phyloP scores from a whole-genome alignment of 1,140 invertebrate genomes.

The Contarinia nasturtii region DNA sequence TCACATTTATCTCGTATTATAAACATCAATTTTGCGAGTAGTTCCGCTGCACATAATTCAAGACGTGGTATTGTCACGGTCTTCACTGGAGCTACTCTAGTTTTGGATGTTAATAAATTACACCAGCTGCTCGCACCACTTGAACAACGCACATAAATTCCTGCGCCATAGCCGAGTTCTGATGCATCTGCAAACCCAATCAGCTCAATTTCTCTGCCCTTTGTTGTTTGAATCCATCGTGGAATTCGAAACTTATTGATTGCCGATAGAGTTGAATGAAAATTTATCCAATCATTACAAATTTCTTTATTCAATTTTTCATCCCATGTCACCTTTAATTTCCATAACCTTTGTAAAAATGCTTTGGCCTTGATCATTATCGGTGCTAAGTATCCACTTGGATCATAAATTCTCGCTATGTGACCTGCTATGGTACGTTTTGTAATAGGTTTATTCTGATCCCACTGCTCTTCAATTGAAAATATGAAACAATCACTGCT shows the following conservation, averaged over 20 bases:
- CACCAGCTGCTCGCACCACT: background rate
- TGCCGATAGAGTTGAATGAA: background rate
- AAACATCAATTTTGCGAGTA: constrained; percentile 11
- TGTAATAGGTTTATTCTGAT: background rate
- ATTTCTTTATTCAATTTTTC: constrained; percentile 2
- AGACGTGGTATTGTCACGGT: constrained; percentile 11
- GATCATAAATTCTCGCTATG: constrained; percentile 8
- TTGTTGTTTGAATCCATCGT: background rate
- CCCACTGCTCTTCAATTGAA: background rate
- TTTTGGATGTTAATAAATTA: constrained; percentile 9
- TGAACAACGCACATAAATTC: constrained; percentile 5
- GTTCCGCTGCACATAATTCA: constrained; percentile 17
- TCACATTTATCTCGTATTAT: constrained; percentile 6
- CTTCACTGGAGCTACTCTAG: constrained; percentile 15
- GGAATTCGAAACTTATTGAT: background rate
- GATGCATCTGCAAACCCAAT: constrained; percentile 12
- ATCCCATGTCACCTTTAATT: constrained; percentile 17
- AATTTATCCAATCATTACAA: constrained; percentile 7
- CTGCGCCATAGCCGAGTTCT: constrained; percentile 6
- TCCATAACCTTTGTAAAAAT: constrained; percentile 18
- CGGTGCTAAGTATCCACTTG: constrained; percentile 19
- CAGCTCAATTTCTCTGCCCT: constrained; percentile 3
- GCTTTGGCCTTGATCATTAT: constrained; percentile 17
- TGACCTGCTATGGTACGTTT: background rate
- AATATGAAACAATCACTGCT: background rate